A percentile compares a stretch with the other conserved stretches of the same genome.
phyloP scores from a whole-genome alignment of 2,888 invertebrate genomes.

The Zaprionus bogoriensis region DNA sequence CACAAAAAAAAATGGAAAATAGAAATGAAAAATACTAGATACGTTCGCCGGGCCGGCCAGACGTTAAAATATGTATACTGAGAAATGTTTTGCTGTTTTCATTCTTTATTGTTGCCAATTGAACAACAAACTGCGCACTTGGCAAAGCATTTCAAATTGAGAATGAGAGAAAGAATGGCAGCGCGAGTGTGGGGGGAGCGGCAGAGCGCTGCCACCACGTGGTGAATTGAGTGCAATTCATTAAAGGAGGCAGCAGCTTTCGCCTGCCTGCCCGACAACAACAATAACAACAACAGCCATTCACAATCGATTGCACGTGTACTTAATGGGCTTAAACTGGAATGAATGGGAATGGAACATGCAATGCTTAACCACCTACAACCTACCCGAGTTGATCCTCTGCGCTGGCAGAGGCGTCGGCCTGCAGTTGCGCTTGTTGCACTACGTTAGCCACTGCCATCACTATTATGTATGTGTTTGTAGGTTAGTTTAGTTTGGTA shows the following conservation, averaged over 20 bases:
- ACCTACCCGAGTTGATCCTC: slow-evolving; percentile 47
- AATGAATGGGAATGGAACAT: not conserved
- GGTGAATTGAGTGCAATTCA: not conserved
- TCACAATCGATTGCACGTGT: slow-evolving; percentile 41
- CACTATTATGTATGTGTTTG: slow-evolving; percentile 7
- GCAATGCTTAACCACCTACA: slow-evolving; percentile 17
- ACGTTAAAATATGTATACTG: slow-evolving; percentile 1
- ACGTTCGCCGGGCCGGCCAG: slow-evolving; percentile 25
- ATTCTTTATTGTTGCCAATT: slow-evolving; percentile 43
- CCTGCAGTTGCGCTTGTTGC: slow-evolving; percentile 20
- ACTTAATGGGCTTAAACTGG: not conserved
- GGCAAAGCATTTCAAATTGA: slow-evolving; percentile 64
- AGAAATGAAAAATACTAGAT: not conserved
- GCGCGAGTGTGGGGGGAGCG: too few species aligned
- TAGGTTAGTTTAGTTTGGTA: slow-evolving; percentile 1
- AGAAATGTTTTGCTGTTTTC: slow-evolving; percentile 27
- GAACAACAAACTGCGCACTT: slow-evolving; percentile 73
- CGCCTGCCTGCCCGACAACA: not conserved
- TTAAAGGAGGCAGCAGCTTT: not conserved
- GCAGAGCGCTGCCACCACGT: not conserved
- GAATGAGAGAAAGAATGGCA: slow-evolving; percentile 17
- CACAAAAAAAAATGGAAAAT: slow-evolving; percentile 3
- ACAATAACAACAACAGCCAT: too few species aligned
- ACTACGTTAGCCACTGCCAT: slow-evolving; percentile 19
- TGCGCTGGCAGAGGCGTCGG: not conserved